Evolutionary conservation across 2,113 vertebrate species (phyloP).

Genomic region (Siniperca knerii): DNA sequence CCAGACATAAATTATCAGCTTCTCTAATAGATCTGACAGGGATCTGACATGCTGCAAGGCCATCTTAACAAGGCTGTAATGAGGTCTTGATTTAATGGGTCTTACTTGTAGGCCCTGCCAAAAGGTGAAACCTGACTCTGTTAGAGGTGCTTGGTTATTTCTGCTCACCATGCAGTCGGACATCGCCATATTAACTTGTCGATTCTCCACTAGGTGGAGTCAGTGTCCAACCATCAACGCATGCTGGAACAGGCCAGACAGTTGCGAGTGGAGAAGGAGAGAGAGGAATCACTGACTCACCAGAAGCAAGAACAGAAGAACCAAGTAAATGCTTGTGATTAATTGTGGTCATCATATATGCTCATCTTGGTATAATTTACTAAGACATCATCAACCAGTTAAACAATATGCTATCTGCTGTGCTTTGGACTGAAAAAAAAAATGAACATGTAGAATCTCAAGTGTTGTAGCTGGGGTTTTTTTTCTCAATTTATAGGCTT

Average conservation of each 20-base stretch:
- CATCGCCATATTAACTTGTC: conserved; percentile 4
- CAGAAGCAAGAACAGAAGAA: conserved; percentile 98
- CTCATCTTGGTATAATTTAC: neutral
- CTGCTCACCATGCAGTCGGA: neutral
- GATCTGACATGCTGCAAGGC: conserved; percentile 78
- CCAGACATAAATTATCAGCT: conserved; percentile 77
- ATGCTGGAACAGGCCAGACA: conserved; percentile 97
- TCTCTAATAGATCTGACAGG: conserved; percentile 79
- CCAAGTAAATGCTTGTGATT: conserved; percentile 85
- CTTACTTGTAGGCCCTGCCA: conserved; percentile 51
- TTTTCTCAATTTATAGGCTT: neutral
- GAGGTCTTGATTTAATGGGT: conserved; percentile 64
- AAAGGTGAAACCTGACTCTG: conserved; percentile 69
- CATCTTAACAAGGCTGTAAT: conserved; percentile 68
- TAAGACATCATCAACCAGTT: neutral
- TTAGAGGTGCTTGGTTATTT: conserved; percentile 48
- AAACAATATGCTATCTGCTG: neutral
- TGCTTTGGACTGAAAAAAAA: neutral
- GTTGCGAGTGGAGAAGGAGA: conserved; percentile 94
- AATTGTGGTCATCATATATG: neutral
- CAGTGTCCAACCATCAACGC: conserved; percentile 94
- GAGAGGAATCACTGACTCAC: conserved; percentile 91
- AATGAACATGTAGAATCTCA: neutral
- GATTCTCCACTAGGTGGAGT: conserved; percentile 94
- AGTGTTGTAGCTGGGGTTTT: neutral